Conservation (phyloP, 2,888 invertebrate species). For the Priocnemis perturbator region DNA sequence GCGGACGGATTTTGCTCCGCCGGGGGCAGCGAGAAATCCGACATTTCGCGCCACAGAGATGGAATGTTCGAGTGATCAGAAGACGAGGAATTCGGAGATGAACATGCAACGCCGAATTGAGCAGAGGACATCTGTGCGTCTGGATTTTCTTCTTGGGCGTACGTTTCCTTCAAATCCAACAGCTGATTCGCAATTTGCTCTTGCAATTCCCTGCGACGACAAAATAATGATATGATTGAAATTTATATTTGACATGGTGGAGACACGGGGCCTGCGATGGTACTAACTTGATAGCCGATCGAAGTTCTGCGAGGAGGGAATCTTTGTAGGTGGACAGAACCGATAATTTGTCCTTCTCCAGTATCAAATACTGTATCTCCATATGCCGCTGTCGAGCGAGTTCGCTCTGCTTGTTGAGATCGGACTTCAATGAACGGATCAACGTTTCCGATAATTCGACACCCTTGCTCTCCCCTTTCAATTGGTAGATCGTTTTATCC, state of each 20-base stretch:
- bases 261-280: not conserved
- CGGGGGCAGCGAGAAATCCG: conserved; percentile 55
- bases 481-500: conserved; percentile 40
- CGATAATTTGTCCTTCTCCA: conserved; percentile 62
- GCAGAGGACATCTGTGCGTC: conserved; percentile 50
- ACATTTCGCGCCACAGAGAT: conserved; percentile 52
- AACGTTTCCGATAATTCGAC: conserved; percentile 46
- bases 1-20: conserved; percentile 34
- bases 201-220: conserved; percentile 56
- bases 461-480: conserved; percentile 40
- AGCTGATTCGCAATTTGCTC: conserved; percentile 55
- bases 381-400: conserved; percentile 51
- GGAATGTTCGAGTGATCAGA: conserved; percentile 52
- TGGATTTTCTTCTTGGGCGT: conserved; percentile 29
- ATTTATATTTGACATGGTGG: not conserved
- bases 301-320: conserved; percentile 50
- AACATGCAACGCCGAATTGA: conserved; percentile 49
- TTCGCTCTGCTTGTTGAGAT: conserved; percentile 56
- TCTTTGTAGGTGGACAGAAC: conserved; percentile 59
- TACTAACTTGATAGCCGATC: conserved; percentile 58
- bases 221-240: not conserved
- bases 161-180: conserved; percentile 45
- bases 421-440: conserved; percentile 44
- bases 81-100: conserved; percentile 59
- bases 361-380: conserved; percentile 54